These are phyloP conservation scores for Nymphalis io DNA, from an alignment of 1,140 invertebrate species.

Conservation along the genomic window DNA sequence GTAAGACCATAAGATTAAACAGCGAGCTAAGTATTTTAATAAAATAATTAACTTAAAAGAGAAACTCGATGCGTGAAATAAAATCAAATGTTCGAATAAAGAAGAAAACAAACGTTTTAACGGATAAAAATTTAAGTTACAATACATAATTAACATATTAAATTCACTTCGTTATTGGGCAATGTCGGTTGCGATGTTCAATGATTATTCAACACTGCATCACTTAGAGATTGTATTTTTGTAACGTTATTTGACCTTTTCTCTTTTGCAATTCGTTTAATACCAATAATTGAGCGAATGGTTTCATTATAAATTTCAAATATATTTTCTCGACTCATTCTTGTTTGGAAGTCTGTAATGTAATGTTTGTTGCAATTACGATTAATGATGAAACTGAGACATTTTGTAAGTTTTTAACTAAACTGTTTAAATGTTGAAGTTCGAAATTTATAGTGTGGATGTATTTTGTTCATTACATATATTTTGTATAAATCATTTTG, in stretches of 20 bases:
- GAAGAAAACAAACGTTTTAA: not conserved
- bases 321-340: not conserved
- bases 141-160: slow-evolving; percentile 21
- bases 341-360: not conserved
- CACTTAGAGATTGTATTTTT: slow-evolving; percentile 18
- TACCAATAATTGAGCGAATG: slow-evolving; percentile 5
- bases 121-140: not conserved
- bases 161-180: slow-evolving; percentile 23
- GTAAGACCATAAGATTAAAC: too few species aligned
- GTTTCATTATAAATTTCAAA: not conserved
- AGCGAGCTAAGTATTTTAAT: too few species aligned
- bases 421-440: too few species aligned
- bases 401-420: too few species aligned
- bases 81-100: not conserved
- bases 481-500: too few species aligned
- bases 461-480: too few species aligned
- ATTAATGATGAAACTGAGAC: too few species aligned
- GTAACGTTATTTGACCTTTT: slow-evolving; percentile 5
- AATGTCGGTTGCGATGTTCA: slow-evolving; percentile 10
- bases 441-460: too few species aligned
- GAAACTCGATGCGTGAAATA: not conserved
- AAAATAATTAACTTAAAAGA: not conserved
- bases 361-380: too few species aligned
- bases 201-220: slow-evolving; percentile 14
- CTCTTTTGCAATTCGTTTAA: slow-evolving; percentile 1